Percentiles rank a stretch among this genome's conserved stretches.
These are phyloP conservation scores for Anthophora plumipes DNA, from an alignment of 2,888 invertebrate species.

Conservation along the genomic window DNA sequence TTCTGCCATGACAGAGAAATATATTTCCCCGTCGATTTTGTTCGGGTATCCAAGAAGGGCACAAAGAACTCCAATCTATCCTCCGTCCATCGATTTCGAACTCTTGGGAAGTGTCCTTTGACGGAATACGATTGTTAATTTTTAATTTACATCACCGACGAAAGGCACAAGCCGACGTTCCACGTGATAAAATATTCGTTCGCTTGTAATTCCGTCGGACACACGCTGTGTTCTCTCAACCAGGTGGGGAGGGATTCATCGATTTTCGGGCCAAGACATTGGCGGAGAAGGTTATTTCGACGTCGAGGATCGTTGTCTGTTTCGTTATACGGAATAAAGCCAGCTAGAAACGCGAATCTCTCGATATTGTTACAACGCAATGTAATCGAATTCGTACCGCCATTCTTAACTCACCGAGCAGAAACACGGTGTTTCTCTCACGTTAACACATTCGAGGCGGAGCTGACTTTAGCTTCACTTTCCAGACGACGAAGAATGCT, in stretches of 20 bases:
- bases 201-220: neutral
- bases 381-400: constrained; percentile 37
- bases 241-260: neutral
- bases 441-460: too few relatives aligned
- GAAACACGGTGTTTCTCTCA: constrained; percentile 22
- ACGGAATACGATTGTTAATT: neutral
- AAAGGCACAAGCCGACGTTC: neutral
- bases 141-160: neutral
- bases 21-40: constrained; percentile 18
- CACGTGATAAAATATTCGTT: neutral
- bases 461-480: neutral
- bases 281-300: neutral
- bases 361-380: neutral
- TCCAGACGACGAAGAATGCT: neutral
- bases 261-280: constrained; percentile 1
- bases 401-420: neutral
- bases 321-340: constrained; percentile 7
- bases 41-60: neutral
- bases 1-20: neutral
- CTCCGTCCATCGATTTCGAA: neutral
- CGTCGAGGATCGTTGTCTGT: constrained; percentile 10
- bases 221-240: neutral
- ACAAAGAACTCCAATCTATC: neutral
- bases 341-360: neutral
- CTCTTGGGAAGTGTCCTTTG: neutral